phyloP scores from a whole-genome alignment of 2,888 invertebrate species.

The Andricus curvator region DNA sequence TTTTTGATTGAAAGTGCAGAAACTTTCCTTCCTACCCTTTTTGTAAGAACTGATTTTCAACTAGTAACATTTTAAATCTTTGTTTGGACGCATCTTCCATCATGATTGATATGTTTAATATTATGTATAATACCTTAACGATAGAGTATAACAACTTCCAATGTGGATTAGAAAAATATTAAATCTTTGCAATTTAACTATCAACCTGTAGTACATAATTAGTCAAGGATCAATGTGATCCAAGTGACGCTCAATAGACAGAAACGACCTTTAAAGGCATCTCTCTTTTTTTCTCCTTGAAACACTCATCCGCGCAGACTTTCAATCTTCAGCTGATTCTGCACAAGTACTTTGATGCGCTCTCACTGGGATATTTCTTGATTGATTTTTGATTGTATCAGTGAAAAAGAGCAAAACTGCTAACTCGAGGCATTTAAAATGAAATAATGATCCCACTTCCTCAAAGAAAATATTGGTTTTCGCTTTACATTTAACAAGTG shows the following conservation, averaged over 20 bases:
- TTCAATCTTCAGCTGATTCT: conserved; percentile 38
- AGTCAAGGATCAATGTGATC: conserved; percentile 81
- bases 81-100: conserved; percentile 38
- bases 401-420: conserved; percentile 11
- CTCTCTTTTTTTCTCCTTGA: conserved; percentile 32
- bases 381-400: conserved; percentile 25
- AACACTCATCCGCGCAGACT: conserved; percentile 43
- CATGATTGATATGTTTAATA: conserved; percentile 53
- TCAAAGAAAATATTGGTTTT: conserved; percentile 14
- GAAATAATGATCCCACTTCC: neutral
- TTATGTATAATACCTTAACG: conserved; percentile 65
- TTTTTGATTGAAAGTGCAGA: neutral
- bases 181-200: conserved; percentile 72
- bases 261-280: conserved; percentile 39
- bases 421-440: conserved; percentile 16
- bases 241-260: conserved; percentile 73
- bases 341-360: conserved; percentile 15
- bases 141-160: conserved; percentile 80
- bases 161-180: conserved; percentile 81
- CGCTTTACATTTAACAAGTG: neutral
- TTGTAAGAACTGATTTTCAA: conserved; percentile 16
- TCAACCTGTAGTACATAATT: conserved; percentile 60
- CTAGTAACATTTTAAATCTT: neutral
- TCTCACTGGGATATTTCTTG: conserved; percentile 7
- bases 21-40: conserved; percentile 19